Conservation (phyloP, 2,888 invertebrate species). For the Drosophila tanythrix region DNA sequence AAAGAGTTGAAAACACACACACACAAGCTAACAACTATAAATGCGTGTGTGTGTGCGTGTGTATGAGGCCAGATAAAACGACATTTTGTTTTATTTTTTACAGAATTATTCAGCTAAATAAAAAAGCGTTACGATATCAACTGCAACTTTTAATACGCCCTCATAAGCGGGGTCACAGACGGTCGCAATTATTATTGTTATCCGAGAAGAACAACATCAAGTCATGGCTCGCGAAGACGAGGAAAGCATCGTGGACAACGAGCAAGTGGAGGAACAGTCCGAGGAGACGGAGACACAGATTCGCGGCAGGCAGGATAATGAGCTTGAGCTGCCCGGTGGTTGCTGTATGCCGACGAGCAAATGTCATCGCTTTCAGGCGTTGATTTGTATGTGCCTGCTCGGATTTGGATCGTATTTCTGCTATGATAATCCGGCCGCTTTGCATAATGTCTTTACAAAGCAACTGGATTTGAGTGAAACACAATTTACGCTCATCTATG, state of each 20-base stretch:
- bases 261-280: constrained; percentile 40
- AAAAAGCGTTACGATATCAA: constrained; percentile 46
- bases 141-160: constrained; percentile 40
- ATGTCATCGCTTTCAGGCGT: constrained; percentile 92
- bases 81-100: constrained; percentile 27
- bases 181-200: constrained; percentile 5
- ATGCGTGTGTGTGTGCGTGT: constrained; percentile 3
- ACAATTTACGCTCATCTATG: constrained; percentile 94
- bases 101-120: constrained; percentile 54
- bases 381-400: constrained; percentile 96
- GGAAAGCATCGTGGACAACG: constrained; percentile 66
- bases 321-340: constrained; percentile 72
- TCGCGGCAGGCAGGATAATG: constrained; percentile 81
- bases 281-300: constrained; percentile 28
- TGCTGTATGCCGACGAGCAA: constrained; percentile 89
- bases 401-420: constrained; percentile 99
- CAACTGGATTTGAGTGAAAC: constrained; percentile 92
- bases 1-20: constrained; percentile 62
- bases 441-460: constrained; percentile 93
- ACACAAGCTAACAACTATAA: constrained; percentile 6
- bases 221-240: constrained; percentile 71
- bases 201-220: constrained; percentile 42
- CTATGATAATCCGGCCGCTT: constrained; percentile 97
- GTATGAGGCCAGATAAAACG: constrained; percentile 46
- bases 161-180: constrained; percentile 29